Evolutionary conservation across 2,888 invertebrate genomes (phyloP).

Genomic region (Phrixothrix hirtus): DNA sequence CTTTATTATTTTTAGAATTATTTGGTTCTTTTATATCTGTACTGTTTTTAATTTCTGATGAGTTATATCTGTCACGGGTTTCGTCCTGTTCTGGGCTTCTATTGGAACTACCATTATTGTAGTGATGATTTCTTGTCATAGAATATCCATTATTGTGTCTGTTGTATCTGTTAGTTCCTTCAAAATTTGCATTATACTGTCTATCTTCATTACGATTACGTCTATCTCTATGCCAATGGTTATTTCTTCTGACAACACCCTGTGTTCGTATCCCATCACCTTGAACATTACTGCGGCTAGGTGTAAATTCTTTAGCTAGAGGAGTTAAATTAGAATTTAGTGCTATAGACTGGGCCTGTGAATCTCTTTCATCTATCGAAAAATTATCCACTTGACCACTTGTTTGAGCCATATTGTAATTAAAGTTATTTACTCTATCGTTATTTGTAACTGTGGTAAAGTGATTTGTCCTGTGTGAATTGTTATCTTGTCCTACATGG

Average conservation of each 20-base stretch:
- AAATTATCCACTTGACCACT: not conserved
- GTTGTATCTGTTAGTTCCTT: slow-evolving; percentile 9
- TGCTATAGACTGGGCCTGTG: not conserved
- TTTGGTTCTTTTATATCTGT: no score
- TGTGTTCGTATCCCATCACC: slow-evolving; percentile 12
- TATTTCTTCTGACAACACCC: slow-evolving; percentile 18
- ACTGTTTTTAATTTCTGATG: no score
- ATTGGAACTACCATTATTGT: slow-evolving; percentile 10
- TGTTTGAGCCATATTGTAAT: slow-evolving; percentile 4
- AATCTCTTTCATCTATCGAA: not conserved
- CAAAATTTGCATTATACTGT: slow-evolving; percentile 6
- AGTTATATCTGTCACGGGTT: no score
- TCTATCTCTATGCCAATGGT: slow-evolving; percentile 28
- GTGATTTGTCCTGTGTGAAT: no score
- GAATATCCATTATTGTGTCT: slow-evolving; percentile 17
- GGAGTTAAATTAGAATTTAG: slow-evolving; percentile 59
- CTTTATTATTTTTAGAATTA: no score
- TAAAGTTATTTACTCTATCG: no score
- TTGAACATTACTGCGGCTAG: slow-evolving; percentile 47
- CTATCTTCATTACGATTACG: slow-evolving; percentile 27
- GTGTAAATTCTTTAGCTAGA: slow-evolving; percentile 64
- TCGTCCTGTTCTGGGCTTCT: no score
- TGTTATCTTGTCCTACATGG: no score
- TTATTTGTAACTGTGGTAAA: no score
- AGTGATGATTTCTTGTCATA: slow-evolving; percentile 4